Conservation (phyloP, 2,888 invertebrate species). For the Platycnemis pennipes region DNA sequence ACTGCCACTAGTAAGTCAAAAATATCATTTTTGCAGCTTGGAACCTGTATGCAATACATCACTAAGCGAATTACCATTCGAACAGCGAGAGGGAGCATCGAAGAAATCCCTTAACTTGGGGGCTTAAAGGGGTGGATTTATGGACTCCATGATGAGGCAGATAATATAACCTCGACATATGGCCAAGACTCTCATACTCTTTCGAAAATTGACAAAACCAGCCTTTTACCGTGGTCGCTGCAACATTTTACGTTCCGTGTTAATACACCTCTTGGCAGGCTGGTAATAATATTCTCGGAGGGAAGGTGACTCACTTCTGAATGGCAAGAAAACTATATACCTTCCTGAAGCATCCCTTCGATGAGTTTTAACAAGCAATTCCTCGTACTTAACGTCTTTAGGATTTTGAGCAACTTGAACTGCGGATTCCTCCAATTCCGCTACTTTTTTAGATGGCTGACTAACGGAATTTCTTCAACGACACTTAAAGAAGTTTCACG, state of each 20-base stretch:
- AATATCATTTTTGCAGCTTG: not conserved
- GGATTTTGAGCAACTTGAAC: too few species aligned
- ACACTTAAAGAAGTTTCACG: not conserved
- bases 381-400: not conserved
- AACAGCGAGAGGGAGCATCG: not conserved
- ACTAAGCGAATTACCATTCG: not conserved
- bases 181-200: too few species aligned
- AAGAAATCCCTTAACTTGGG: not conserved
- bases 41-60: not conserved
- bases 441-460: not conserved
- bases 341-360: not conserved
- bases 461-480: not conserved
- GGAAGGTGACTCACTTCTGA: not conserved
- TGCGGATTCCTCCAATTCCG: not conserved
- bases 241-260: slow-evolving; percentile 1
- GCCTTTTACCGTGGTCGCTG: not conserved
- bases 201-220: not conserved
- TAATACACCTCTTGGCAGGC: not conserved
- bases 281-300: not conserved
- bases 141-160: too few species aligned
- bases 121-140: too few species aligned
- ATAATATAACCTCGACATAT: too few species aligned
- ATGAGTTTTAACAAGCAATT: not conserved
- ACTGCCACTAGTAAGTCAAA: not conserved
- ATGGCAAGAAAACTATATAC: not conserved